A percentile compares a stretch with the other conserved stretches of the same genome.
Conservation (phyloP, 2,888 invertebrate species). For the Eurytoma adleriae region DNA sequence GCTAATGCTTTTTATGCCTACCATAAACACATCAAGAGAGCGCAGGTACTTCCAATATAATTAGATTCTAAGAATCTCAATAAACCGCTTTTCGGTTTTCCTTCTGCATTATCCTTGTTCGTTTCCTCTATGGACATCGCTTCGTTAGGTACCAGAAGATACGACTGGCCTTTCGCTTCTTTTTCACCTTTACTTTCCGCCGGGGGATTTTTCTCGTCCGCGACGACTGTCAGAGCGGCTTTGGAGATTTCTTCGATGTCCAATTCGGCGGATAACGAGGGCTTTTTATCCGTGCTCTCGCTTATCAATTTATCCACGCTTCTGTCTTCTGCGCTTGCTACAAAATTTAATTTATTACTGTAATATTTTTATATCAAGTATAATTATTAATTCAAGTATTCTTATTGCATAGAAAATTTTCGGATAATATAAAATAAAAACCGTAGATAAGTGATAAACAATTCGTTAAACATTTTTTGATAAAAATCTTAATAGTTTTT, state of each 20-base stretch:
- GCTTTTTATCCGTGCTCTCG: background rate
- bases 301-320: background rate
- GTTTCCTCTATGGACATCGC: constrained; percentile 5
- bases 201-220: background rate
- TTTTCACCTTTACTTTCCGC: background rate
- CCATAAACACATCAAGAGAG: constrained; percentile 44
- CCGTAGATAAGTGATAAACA: no score
- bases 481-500: no score
- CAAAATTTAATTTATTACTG: constrained; percentile 1
- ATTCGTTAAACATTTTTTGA: no score
- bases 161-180: constrained; percentile 1
- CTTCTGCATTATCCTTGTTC: background rate
- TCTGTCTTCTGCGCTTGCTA: constrained; percentile 9
- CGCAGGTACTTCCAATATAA: constrained; percentile 30
- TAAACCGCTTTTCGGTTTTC: background rate
- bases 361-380: no score
- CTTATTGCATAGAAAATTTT: no score
- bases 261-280: background rate
- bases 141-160: constrained; percentile 23
- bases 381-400: no score
- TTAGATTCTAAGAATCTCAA: constrained; percentile 23
- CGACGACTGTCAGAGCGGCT: background rate
- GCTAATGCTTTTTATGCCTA: constrained; percentile 9
- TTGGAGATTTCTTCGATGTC: constrained; percentile 28
- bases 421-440: no score